Conservation (phyloP, 1,140 invertebrate species). For the Alviniconcha marisindica region DNA sequence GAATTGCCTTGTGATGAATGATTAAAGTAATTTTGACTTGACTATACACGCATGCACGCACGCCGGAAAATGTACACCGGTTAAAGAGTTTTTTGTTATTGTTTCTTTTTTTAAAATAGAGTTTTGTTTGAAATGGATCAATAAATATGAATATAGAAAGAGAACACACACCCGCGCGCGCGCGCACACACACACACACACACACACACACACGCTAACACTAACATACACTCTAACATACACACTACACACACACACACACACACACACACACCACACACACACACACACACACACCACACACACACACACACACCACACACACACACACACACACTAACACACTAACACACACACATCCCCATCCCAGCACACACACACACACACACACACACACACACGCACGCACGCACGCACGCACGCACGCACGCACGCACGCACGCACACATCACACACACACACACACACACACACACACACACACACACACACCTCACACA, state of each 20-base stretch:
- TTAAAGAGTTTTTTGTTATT: too few relatives aligned
- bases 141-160: too few relatives aligned
- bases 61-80: too few relatives aligned
- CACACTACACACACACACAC: conserved; percentile 11
- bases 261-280: neutral
- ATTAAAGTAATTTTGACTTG: too few relatives aligned
- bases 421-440: neutral
- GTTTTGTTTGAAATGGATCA: too few relatives aligned
- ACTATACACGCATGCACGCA: too few relatives aligned
- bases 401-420: neutral
- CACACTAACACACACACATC: conserved; percentile 7
- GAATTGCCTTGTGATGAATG: too few relatives aligned
- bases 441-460: neutral
- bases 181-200: neutral
- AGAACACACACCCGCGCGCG: too few relatives aligned
- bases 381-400: conserved; percentile 16
- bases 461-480: neutral
- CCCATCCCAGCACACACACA: neutral
- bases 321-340: conserved; percentile 14
- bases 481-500: neutral
- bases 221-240: neutral
- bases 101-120: too few relatives aligned
- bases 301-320: conserved; percentile 7
- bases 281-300: too few relatives aligned
- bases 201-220: neutral